Evolutionary conservation across 1,140 invertebrate genomes (phyloP).

Genomic region (Conus ventricosus): DNA sequence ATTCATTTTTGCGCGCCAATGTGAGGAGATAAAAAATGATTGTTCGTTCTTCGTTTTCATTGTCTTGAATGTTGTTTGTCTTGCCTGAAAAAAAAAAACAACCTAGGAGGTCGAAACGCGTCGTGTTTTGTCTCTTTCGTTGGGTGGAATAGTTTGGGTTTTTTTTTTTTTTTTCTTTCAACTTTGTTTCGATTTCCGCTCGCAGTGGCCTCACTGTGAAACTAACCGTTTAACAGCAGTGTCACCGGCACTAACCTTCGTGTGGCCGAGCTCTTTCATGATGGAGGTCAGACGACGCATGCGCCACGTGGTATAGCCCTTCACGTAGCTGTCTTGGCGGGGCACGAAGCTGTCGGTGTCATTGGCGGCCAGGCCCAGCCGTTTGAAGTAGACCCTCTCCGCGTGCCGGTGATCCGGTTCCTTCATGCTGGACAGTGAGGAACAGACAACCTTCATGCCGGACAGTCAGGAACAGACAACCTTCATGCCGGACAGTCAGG

Average conservation of each 20-base stretch:
- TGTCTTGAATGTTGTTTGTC: too few relatives aligned
- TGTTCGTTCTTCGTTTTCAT: too few relatives aligned
- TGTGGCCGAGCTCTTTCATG: conserved; percentile 39
- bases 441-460: not conserved
- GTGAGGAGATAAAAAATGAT: too few relatives aligned
- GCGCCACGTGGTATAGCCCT: conserved; percentile 20
- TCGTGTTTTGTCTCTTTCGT: too few relatives aligned
- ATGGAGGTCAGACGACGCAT: conserved; percentile 38
- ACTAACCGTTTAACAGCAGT: too few relatives aligned
- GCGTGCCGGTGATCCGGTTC: conserved; percentile 30
- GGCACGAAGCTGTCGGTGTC: conserved; percentile 41
- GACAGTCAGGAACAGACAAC: not conserved
- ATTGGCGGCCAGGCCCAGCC: conserved; percentile 22
- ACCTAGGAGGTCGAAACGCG: too few relatives aligned
- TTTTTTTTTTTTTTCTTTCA: too few relatives aligned
- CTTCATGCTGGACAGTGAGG: conserved; percentile 31
- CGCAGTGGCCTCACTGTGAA: too few relatives aligned
- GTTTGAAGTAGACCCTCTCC: conserved; percentile 36
- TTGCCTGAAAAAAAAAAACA: too few relatives aligned
- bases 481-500: not conserved
- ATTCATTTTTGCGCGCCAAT: too few relatives aligned
- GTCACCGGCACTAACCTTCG: not conserved
- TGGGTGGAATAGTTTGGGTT: too few relatives aligned
- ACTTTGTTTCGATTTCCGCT: too few relatives aligned
- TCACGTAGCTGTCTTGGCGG: conserved; percentile 33